Evolutionary conservation across 2,888 invertebrate species (phyloP), one percentile per base, ranked within the genome.

Genomic region (Platycheirus rosarum): DNA sequence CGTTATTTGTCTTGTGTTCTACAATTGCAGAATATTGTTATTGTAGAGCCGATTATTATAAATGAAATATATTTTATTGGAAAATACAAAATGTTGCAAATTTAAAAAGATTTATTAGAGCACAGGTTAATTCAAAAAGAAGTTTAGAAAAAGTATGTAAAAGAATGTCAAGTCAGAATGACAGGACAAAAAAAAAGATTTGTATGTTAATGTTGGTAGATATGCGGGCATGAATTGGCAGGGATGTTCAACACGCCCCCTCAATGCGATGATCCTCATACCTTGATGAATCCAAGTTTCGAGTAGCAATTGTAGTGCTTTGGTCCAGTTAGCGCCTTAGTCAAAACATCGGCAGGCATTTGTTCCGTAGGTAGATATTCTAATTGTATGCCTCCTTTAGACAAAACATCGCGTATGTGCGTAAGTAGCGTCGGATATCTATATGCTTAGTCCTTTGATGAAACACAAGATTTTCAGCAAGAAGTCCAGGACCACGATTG

Each of bases 241-340:
- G 44, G 44, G 44, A 44, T 44, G 44, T 44, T 18, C 44, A 44
- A 44, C 44, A 44, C 44, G 44, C 44, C 44, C 44, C 44, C 44
- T 44, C 18, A 44, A 44, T 44, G 44, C 14, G 44, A 18, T 44
- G 11, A 44, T 44, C 44, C 44, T 51, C 32, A 51, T 9, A 51
- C 51, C 51, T 51, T 51, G 57, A 70, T 40, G 18, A 62, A 11
- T 79, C 65, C 55, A 68, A 69, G 14, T 18, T 16, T 29, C 42
- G 68, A 57, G 85, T 79, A 84, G 48, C 70, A 62, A 65, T 79
- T 8, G 42, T 65, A 57, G 51, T 85, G 42, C 57, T 40, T 57
- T 23, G 57, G 57, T 20, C 37, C 55, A 55, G 18, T 3, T n/a
- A 57, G 57, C 23, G 57, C 57, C 57, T 57, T 57, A 16, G 60